Percentiles rank a stretch among this genome's conserved stretches.
Evolutionary conservation across 2,113 vertebrate genomes (phyloP).

Genomic region (Nycticebus coucang): DNA sequence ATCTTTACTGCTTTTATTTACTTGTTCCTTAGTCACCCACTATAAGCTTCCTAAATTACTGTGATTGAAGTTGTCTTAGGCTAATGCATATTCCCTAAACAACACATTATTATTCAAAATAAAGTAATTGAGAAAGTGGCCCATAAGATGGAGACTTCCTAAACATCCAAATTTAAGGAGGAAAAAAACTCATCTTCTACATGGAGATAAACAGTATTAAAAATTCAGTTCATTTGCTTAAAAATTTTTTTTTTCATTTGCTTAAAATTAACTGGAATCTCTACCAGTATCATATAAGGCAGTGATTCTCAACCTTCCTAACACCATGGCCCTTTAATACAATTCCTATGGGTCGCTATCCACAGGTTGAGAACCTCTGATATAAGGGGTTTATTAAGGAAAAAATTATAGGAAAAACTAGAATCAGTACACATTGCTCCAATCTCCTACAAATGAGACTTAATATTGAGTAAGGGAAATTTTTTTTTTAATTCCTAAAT

Average conservation of each 20-base stretch:
- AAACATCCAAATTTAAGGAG: neutral
- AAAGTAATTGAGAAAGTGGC: conserved; percentile 28
- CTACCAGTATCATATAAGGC: neutral
- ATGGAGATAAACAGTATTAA: neutral
- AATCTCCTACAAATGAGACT: conserved; percentile 8
- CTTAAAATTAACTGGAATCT: conserved; percentile 26
- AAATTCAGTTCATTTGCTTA: conserved; percentile 4
- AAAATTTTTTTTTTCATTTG: neutral
- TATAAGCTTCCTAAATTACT: neutral
- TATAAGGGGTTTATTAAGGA: neutral
- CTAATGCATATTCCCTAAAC: neutral
- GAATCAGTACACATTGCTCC: neutral
- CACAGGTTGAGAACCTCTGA: neutral
- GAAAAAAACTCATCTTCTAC: neutral
- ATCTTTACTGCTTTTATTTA: conserved; percentile 18
- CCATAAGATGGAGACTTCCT: conserved; percentile 40
- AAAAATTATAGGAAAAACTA: neutral
- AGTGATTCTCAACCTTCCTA: no score
- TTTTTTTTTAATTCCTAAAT: neutral
- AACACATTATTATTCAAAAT: conserved; percentile 46
- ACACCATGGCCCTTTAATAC: no score
- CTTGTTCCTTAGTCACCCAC: neutral
- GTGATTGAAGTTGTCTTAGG: conserved; percentile 25
- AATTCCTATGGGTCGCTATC: no score
- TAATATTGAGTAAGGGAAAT: neutral